These are phyloP conservation scores for Parotocinclus haroldoi DNA, from an alignment of 2,797 vertebrate genomes.

Conservation along the genomic window DNA sequence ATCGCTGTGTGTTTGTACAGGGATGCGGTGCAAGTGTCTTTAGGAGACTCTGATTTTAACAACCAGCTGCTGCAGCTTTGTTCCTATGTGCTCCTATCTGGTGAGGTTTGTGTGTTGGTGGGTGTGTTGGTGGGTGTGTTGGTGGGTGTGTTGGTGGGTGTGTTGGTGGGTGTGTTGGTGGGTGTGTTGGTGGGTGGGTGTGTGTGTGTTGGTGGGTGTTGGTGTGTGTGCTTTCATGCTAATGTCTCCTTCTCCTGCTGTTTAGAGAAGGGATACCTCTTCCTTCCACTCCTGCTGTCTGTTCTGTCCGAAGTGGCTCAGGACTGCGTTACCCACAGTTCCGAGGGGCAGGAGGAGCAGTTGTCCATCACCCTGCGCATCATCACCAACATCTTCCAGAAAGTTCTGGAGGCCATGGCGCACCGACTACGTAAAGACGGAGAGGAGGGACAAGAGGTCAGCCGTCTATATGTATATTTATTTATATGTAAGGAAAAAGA, in stretches of 20 bases:
- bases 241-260: not conserved
- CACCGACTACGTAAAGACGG: slow-evolving; percentile 69
- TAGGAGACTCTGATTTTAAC: slow-evolving; percentile 76
- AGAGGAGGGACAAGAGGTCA: slow-evolving; percentile 80
- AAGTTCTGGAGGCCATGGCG: slow-evolving; percentile 80
- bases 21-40: slow-evolving; percentile 81
- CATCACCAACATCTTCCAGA: slow-evolving; percentile 85
- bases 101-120: slow-evolving; percentile 57
- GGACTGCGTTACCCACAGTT: slow-evolving; percentile 57
- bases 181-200: slow-evolving; percentile 8
- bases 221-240: not conserved
- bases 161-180: not conserved
- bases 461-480: not conserved
- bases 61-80: slow-evolving; percentile 73
- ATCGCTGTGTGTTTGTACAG: slow-evolving; percentile 76
- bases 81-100: slow-evolving; percentile 73
- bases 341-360: slow-evolving; percentile 49
- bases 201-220: too few relatives aligned
- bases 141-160: too few relatives aligned
- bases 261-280: slow-evolving; percentile 78
- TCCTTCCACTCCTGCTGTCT: slow-evolving; percentile 72
- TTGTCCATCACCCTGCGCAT: slow-evolving; percentile 60
- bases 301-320: slow-evolving; percentile 80
- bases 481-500: too few relatives aligned
- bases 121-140: slow-evolving; percentile 19